A percentile compares a stretch with the other conserved stretches of the same genome.
Conservation (phyloP, 2,888 invertebrate species). For the Perizoma flavofasciatum region DNA sequence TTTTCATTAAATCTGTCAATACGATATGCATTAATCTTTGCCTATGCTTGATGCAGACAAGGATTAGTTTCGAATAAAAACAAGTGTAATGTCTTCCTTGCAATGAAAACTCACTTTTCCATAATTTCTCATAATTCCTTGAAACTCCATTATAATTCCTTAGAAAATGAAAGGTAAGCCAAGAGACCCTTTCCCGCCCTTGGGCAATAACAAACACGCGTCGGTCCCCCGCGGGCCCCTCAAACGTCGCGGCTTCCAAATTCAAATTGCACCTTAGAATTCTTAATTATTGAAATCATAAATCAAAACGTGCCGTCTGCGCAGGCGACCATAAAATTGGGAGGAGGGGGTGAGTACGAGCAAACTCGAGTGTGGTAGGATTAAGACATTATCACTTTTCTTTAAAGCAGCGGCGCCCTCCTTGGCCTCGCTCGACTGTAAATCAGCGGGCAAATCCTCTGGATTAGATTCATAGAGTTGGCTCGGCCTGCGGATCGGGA, state of each 20-base stretch:
- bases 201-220: slow-evolving; percentile 81
- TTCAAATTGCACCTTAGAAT: slow-evolving; percentile 84
- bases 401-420: slow-evolving; percentile 80
- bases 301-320: slow-evolving; percentile 82
- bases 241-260: slow-evolving; percentile 71
- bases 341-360: slow-evolving; percentile 56
- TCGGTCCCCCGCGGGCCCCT: slow-evolving; percentile 73
- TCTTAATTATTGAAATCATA: slow-evolving; percentile 85
- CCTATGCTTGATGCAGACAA: no score
- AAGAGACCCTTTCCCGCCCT: slow-evolving; percentile 73
- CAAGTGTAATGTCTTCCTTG: slow-evolving; percentile 25
- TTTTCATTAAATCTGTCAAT: no score
- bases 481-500: slow-evolving; percentile 79
- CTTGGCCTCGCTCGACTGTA: slow-evolving; percentile 75
- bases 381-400: slow-evolving; percentile 88
- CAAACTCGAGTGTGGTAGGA: slow-evolving; percentile 82
- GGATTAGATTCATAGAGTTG: slow-evolving; percentile 85
- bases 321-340: slow-evolving; percentile 81
- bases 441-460: slow-evolving; percentile 83
- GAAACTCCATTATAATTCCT: slow-evolving; percentile 69
- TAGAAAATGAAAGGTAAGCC: slow-evolving; percentile 71
- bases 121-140: slow-evolving; percentile 64
- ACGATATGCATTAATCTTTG: no score
- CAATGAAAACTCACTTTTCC: slow-evolving; percentile 46
- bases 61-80: slow-evolving; percentile 1